These are phyloP conservation scores for Andrena minutula DNA, from an alignment of 2,888 invertebrate genomes.

Conservation along the genomic window DNA sequence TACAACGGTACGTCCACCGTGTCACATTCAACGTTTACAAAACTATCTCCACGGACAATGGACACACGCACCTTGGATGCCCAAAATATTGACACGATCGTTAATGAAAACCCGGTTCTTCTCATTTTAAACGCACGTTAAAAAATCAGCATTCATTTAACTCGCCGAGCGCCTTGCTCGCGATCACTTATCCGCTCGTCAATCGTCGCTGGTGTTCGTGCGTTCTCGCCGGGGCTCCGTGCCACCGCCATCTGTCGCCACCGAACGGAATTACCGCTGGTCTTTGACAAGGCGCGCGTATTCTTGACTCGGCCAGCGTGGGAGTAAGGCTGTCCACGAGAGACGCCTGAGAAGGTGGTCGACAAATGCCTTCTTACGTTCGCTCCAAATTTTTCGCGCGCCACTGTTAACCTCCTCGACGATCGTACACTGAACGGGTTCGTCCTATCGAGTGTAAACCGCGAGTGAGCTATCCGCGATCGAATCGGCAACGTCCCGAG, in stretches of 20 bases:
- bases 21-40: background rate
- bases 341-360: slow-evolving; percentile 74
- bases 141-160: background rate
- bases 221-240: slow-evolving; percentile 41
- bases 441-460: background rate
- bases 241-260: slow-evolving; percentile 49
- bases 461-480: slow-evolving; percentile 37
- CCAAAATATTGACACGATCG: background rate
- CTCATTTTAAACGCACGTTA: background rate
- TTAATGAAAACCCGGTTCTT: background rate
- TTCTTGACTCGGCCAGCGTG: slow-evolving; percentile 82
- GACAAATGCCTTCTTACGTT: slow-evolving; percentile 48
- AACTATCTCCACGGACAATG: background rate
- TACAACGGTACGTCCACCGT: background rate
- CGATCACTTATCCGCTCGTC: slow-evolving; percentile 41
- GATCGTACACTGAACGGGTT: background rate
- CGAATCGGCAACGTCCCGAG: slow-evolving; percentile 2
- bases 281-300: slow-evolving; percentile 80
- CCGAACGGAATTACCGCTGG: slow-evolving; percentile 52
- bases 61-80: background rate
- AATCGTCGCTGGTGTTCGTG: slow-evolving; percentile 57
- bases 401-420: background rate
- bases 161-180: background rate
- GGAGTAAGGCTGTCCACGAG: slow-evolving; percentile 79
- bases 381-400: background rate